Evolutionary conservation across 1,140 invertebrate species (phyloP), one percentile per base, ranked within the genome.

Genomic region (Magallana angulata): DNA sequence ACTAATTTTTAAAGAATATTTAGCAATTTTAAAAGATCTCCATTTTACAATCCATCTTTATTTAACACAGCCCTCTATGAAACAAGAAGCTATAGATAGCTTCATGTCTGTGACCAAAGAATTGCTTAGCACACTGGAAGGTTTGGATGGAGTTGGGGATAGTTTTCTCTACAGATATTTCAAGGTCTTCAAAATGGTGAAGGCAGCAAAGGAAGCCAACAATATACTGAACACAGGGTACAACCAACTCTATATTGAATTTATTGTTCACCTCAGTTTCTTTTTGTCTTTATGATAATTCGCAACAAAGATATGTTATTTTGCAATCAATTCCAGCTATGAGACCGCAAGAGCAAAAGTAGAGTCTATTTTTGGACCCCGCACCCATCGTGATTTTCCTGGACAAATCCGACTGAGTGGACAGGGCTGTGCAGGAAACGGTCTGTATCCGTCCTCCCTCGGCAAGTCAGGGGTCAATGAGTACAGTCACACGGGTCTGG

Each of bases 191-290:
- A 87, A 86, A 7, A 71, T 91, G 7, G 82, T 91, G 16, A 87
- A 83, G 12, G 24, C 16, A 14, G 86, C 90, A 48, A 90, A 91
- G 71, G 81, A 87, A 11, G 88, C 90, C 18, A 91, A 90, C 85
- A 87, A 85, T 57, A 71, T 85, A 12, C 87, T 91, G 1, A 91
- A 89, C 68, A 87, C 89, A 58, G 91, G 91, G 91, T 91, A 81
- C 8, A 30, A 12, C 36, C 24, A 1, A 11, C n/a, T 48, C n/a
- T 48, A 48, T 48, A 11, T 30, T 12, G 48, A 12, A 11, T 12
- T 2, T 36, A 9, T 76, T 76, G 14, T 36, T 30, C 12, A 30
- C 18, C 7, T 62, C 14, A 12, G 68, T 30, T 30, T 76, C 6
- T 4, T 12, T 76, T 7, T 76, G 68, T 8, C 24, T 30, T 76